These are phyloP conservation scores for Stegastes partitus DNA, from an alignment of 2,113 vertebrate genomes.

Conservation along the genomic window DNA sequence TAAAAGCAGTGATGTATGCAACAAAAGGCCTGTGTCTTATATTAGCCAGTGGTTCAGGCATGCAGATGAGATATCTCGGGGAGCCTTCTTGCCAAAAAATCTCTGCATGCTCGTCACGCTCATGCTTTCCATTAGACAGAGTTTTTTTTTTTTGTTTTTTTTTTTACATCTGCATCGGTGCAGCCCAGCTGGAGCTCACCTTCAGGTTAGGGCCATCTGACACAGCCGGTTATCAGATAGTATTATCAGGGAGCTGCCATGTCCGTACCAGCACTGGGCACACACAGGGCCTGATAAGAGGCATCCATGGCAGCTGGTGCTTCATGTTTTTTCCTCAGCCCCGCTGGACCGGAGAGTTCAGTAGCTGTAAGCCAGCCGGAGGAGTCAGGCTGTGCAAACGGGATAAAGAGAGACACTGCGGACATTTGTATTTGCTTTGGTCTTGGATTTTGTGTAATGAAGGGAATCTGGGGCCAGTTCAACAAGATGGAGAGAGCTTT, in stretches of 20 bases:
- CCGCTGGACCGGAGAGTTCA: constrained; percentile 50
- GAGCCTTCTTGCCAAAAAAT: neutral
- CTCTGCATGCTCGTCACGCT: constrained; percentile 14
- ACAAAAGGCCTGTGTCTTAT: constrained; percentile 1
- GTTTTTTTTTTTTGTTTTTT: constrained; percentile 53
- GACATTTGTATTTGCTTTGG: constrained; percentile 54
- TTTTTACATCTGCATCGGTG: constrained; percentile 35
- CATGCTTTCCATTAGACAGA: constrained; percentile 10
- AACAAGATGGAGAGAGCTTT: constrained; percentile 17
- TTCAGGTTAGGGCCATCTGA: constrained; percentile 54
- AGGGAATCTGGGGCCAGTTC: constrained; percentile 18
- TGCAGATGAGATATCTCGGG: constrained; percentile 25
- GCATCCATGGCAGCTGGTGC: constrained; percentile 55
- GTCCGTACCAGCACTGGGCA: constrained; percentile 58
- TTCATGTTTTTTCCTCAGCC: constrained; percentile 59
- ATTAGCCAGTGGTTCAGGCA: constrained; percentile 3
- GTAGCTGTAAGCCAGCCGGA: constrained; percentile 39
- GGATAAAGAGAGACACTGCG: constrained; percentile 45
- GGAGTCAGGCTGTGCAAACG: constrained; percentile 59
- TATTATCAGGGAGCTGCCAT: constrained; percentile 63
- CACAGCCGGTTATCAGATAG: constrained; percentile 61
- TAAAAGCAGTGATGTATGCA: neutral
- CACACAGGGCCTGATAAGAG: constrained; percentile 69
- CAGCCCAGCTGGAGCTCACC: constrained; percentile 45
- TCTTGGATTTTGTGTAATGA: constrained; percentile 41